Conservation (phyloP, 2,113 vertebrate genomes). For the Amphiprion ocellaris region DNA sequence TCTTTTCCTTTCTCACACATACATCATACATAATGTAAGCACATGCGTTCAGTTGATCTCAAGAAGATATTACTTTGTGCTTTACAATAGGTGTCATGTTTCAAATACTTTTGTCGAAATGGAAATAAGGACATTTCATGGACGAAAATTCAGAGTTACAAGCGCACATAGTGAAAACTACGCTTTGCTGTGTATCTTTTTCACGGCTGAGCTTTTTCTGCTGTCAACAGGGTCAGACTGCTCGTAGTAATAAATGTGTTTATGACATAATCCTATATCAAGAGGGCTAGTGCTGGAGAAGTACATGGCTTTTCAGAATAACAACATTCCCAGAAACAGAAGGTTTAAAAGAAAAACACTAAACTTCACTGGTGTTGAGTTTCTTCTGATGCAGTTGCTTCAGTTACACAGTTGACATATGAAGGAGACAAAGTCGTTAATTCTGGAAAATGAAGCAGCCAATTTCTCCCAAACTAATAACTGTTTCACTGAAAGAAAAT, state of each 20-base stretch:
- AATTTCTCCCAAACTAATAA: constrained; percentile 17
- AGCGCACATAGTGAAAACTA: constrained; percentile 15
- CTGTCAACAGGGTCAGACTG: constrained; percentile 9
- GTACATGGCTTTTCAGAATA: background rate
- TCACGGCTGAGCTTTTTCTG: background rate
- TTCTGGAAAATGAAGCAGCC: constrained; percentile 35
- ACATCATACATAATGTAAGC: constrained; percentile 73
- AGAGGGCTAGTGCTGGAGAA: background rate
- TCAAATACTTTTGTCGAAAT: constrained; percentile 48
- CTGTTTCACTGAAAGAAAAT: constrained; percentile 8
- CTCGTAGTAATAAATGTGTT: constrained; percentile 23
- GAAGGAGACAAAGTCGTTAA: constrained; percentile 31
- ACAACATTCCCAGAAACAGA: background rate
- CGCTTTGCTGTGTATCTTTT: background rate
- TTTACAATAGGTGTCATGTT: constrained; percentile 65
- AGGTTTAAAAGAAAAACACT: background rate
- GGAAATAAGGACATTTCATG: constrained; percentile 56
- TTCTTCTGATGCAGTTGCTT: constrained; percentile 2
- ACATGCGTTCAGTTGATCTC: constrained; percentile 52
- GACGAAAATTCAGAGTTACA: constrained; percentile 26
- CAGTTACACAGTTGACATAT: background rate
- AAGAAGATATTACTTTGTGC: constrained; percentile 46
- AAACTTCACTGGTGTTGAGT: background rate
- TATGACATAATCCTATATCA: constrained; percentile 1
- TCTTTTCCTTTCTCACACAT: constrained; percentile 53